These are phyloP conservation scores for Bubalus kerabau DNA, from an alignment of 2,113 vertebrate genomes.

Conservation along the genomic window DNA sequence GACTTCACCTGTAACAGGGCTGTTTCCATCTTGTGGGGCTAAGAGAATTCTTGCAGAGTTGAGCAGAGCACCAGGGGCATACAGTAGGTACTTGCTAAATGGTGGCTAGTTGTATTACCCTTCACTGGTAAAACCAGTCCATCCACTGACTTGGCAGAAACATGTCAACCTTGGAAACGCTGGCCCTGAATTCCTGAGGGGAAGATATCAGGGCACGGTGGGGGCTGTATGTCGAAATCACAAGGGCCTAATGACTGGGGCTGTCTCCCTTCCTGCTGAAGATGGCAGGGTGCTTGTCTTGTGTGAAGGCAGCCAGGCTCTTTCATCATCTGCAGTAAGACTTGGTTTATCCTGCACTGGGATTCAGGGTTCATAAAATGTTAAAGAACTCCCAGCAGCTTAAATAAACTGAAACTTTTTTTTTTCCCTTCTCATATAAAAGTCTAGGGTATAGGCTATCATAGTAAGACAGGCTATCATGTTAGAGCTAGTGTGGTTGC, in stretches of 20 bases:
- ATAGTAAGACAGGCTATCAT: background rate
- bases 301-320: background rate
- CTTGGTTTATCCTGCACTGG: background rate
- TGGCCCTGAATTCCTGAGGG: background rate
- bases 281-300: background rate
- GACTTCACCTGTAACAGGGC: background rate
- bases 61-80: background rate
- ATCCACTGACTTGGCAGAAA: background rate
- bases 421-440: background rate
- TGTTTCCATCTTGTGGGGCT: background rate
- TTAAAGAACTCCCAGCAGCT: background rate
- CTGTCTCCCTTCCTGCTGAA: background rate
- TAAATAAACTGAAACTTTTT: background rate
- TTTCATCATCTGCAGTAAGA: background rate
- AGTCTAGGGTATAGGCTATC: background rate
- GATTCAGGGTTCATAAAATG: background rate
- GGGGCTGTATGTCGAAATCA: background rate
- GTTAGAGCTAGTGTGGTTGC: background rate
- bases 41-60: background rate
- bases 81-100: background rate
- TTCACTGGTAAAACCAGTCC: background rate
- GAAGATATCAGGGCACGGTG: background rate
- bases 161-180: background rate
- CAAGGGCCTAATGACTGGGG: background rate
- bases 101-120: background rate